Percentiles rank a stretch among this genome's conserved stretches.
Evolutionary conservation across 2,888 invertebrate genomes (phyloP).

Genomic region (Agrotis puta): DNA sequence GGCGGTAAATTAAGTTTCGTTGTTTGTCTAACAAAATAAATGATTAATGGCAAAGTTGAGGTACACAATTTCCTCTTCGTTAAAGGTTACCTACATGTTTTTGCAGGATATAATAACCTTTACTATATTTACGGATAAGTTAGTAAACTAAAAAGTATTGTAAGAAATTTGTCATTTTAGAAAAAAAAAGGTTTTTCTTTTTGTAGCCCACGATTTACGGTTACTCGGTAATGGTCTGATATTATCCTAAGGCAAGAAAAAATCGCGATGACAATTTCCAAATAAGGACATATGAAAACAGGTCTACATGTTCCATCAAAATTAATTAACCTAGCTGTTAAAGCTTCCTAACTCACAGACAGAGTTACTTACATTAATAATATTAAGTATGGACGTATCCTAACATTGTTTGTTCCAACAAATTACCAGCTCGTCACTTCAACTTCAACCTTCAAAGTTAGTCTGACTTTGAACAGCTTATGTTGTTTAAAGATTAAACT

Average conservation of each 20-base stretch:
- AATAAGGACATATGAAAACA: too few species aligned
- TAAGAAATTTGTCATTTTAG: neutral
- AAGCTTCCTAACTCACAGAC: too few species aligned
- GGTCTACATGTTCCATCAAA: too few species aligned
- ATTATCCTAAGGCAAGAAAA: too few species aligned
- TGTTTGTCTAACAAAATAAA: conserved; percentile 4
- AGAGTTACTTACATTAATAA: too few species aligned
- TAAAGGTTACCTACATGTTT: conserved; percentile 1
- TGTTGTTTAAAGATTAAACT: conserved; percentile 31
- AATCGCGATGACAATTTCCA: too few species aligned
- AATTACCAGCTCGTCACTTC: conserved; percentile 26
- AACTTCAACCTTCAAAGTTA: conserved; percentile 35
- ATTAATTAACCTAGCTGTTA: too few species aligned
- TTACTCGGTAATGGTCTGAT: too few species aligned
- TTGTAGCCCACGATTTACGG: neutral
- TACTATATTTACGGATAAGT: neutral
- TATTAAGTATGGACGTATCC: neutral
- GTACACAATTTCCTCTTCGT: conserved; percentile 4
- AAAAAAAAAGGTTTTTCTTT: neutral
- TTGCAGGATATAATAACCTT: neutral
- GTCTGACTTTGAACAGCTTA: conserved; percentile 29
- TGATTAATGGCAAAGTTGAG: conserved; percentile 16
- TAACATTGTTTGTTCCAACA: conserved; percentile 10
- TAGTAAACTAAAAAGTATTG: neutral
- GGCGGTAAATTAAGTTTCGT: conserved; percentile 5